Conservation (phyloP, 2,888 invertebrate genomes). For the Acronicta psi region DNA sequence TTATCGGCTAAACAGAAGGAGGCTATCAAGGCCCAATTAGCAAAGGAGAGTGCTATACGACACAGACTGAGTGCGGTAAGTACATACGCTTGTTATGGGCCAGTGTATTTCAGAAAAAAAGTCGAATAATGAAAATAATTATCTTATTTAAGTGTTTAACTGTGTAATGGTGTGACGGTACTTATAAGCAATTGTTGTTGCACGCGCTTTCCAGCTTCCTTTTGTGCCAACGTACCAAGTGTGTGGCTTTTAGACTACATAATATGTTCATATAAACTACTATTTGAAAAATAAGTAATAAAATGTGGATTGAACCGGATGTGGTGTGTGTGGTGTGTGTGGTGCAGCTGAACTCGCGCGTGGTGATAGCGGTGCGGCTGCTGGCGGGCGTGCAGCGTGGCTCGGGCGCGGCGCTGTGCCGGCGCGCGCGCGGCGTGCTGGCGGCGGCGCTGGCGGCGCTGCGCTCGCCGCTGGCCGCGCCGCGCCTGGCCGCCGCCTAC, state of each 20-base stretch:
- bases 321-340: neutral
- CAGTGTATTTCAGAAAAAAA: no score
- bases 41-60: slow-evolving; percentile 95
- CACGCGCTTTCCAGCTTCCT: no score
- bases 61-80: slow-evolving; percentile 90
- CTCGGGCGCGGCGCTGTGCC: slow-evolving; percentile 81
- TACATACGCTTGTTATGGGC: no score
- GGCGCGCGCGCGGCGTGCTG: slow-evolving; percentile 68
- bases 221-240: no score
- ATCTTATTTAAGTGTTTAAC: no score
- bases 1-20: slow-evolving; percentile 96
- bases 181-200: no score
- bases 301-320: no score
- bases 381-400: slow-evolving; percentile 85
- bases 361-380: slow-evolving; percentile 75
- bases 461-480: slow-evolving; percentile 94
- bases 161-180: no score
- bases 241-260: no score
- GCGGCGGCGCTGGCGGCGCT: slow-evolving; percentile 89
- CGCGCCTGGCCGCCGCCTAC: slow-evolving; percentile 84
- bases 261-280: no score
- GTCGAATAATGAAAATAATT: no score
- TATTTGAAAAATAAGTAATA: no score
- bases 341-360: slow-evolving; percentile 70
- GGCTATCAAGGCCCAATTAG: slow-evolving; percentile 94